Evolutionary conservation across 2,113 vertebrate genomes (phyloP).

Genomic region (Cyrtonyx montezumae): DNA sequence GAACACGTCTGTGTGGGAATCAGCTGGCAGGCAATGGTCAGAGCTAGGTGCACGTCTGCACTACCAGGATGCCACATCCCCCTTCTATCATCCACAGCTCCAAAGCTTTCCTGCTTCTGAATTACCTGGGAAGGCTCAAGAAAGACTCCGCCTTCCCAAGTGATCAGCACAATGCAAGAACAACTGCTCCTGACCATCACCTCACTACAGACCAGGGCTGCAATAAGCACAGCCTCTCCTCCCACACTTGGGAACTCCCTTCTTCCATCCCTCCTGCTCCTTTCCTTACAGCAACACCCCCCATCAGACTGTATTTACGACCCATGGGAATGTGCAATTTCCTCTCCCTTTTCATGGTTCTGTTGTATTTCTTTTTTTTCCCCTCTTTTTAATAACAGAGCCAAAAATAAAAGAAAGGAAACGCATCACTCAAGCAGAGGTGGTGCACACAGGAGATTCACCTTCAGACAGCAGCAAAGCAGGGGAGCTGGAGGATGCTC

Average conservation of each 20-base stretch:
- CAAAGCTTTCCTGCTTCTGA: background rate
- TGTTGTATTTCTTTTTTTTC: background rate
- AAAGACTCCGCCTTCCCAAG: background rate
- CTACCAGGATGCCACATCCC: background rate
- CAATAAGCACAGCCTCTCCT: background rate
- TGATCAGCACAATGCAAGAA: background rate
- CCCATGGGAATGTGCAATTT: slow-evolving; percentile 36
- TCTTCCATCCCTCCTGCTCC: background rate
- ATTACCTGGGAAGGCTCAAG: background rate
- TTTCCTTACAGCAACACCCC: background rate
- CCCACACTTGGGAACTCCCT: slow-evolving; percentile 35
- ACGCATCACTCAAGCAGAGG: background rate
- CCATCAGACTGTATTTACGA: background rate
- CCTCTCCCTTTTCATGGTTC: background rate
- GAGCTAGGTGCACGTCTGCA: background rate
- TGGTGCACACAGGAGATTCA: background rate
- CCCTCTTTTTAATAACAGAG: background rate
- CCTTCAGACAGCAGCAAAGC: background rate
- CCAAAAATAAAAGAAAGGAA: slow-evolving; percentile 1
- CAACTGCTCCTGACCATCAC: background rate
- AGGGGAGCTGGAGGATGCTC: background rate
- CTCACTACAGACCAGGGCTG: background rate
- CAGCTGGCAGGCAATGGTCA: background rate
- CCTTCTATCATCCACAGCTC: background rate
- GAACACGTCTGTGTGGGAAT: background rate